A percentile compares a stretch with the other conserved stretches of the same genome.
These are phyloP conservation scores for Polyommatus icarus DNA, from an alignment of 2,888 invertebrate species.

Conservation along the genomic window DNA sequence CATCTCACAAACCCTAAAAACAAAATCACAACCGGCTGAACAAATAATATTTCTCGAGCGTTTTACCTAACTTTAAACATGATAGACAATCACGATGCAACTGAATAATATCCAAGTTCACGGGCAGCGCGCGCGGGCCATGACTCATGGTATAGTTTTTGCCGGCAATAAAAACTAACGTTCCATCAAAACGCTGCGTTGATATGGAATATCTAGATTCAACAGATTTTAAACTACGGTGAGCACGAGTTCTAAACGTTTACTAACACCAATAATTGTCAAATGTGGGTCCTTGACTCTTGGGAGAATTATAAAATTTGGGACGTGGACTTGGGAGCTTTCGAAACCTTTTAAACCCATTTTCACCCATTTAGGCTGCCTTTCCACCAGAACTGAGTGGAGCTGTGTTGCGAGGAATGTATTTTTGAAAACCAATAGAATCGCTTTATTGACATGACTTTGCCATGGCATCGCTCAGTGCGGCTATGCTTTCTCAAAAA, in stretches of 20 bases:
- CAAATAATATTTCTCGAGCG: neutral
- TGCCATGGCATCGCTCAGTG: too few relatives aligned
- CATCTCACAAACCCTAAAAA: neutral
- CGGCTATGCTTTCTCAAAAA: too few relatives aligned
- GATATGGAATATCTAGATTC: slow-evolving; percentile 48
- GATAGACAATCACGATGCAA: slow-evolving; percentile 46
- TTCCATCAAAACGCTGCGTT: slow-evolving; percentile 15
- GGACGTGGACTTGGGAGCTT: too few relatives aligned
- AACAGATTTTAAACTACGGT: slow-evolving; percentile 50
- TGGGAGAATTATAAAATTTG: too few relatives aligned
- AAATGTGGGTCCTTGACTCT: too few relatives aligned
- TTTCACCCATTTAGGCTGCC: too few relatives aligned
- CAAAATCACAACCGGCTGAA: neutral
- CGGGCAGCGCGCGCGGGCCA: slow-evolving; percentile 14
- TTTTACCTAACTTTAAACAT: slow-evolving; percentile 58
- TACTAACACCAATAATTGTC: too few relatives aligned
- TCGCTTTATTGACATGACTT: too few relatives aligned
- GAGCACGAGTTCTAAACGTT: slow-evolving; percentile 24
- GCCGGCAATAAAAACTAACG: slow-evolving; percentile 30
- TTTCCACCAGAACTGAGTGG: too few relatives aligned
- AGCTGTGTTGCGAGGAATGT: too few relatives aligned
- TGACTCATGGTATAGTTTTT: slow-evolving; percentile 30
- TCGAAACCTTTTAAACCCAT: too few relatives aligned
- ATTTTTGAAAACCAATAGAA: too few relatives aligned
- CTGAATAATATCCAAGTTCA: slow-evolving; percentile 46